Base-by-base conservation (phyloP, 2,797 vertebrate species). In the Gymnopithys bicolor region DNA sequence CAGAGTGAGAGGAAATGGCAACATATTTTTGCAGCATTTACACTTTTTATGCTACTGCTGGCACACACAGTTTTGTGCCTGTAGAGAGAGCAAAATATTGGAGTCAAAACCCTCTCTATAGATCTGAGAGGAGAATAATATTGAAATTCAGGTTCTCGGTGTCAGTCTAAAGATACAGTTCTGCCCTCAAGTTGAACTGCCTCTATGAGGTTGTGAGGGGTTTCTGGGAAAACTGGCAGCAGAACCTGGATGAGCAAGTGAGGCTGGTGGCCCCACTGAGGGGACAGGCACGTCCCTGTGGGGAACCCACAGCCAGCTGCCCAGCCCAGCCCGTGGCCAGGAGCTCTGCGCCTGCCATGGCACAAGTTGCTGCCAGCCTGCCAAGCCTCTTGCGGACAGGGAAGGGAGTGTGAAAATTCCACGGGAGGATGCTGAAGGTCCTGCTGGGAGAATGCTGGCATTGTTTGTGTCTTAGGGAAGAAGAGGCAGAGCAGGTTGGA, bases 11-110 rank as follows among this genome's bases (percentile, higher is more conserved):
- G 95, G 96, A 97, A 97, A 97, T 88, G 93, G 94, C 93, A 96
- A 95, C 96, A 95, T 95, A 94, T 94, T 97, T 97, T 87, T 96
- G 94, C 92, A 96, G 92, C 94, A 97, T 95, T 97, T 97, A 97
- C 94, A 95, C 92, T 95, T 97, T 94, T 95, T 87, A 88, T 92
- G 95, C 97, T 96, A 89, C 95, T 97, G 92, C 95, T 97, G 95
- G 95, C 95, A 78, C 88, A 94, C 70, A n/a, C 4, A 9, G 35
- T 78, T 96, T 87, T 92, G 30, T 87, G 92, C 91, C 92, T 94
- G 93, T 87, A 87, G 89, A 95, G 87, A 93, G 84, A 94, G 76
- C 32, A 91, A 95, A 92, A 84, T 84, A 89, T 46, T 95, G 79
- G 71, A 95, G 52, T 91, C 67, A 95, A 94, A 93, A 88, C 63